Percentiles rank a stretch among this genome's conserved stretches.
Evolutionary conservation across 2,113 vertebrate genomes (phyloP).

Genomic region (Pristiophorus japonicus): DNA sequence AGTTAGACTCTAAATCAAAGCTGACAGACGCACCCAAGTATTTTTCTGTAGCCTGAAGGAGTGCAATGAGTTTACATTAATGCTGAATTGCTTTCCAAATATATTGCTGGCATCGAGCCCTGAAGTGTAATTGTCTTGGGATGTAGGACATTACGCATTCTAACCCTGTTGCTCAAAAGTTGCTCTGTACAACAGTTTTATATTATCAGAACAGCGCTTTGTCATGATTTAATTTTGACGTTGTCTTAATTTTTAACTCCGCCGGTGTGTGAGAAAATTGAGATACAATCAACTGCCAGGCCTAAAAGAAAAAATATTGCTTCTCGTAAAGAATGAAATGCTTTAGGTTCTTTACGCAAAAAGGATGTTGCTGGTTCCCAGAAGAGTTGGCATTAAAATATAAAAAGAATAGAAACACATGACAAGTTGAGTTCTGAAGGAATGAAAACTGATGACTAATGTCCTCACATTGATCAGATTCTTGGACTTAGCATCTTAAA

Average conservation of each 20-base stretch:
- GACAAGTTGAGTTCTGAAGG: background rate
- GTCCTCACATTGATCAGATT: slow-evolving; percentile 20
- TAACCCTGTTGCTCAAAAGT: background rate
- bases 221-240: background rate
- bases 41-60: background rate
- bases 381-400: background rate
- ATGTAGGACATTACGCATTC: background rate
- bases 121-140: background rate
- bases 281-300: background rate
- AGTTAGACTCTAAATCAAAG: slow-evolving; percentile 1
- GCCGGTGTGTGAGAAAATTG: background rate
- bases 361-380: background rate
- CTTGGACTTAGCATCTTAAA: background rate
- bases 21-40: background rate
- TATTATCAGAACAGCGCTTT: background rate
- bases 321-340: background rate
- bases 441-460: background rate
- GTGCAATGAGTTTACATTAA: background rate
- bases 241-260: background rate
- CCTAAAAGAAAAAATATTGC: background rate
- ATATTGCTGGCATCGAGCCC: background rate
- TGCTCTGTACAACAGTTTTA: background rate
- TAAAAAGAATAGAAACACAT: background rate
- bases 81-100: background rate
- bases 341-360: background rate